These are phyloP conservation scores for Spisula solida DNA, from an alignment of 2,888 invertebrate genomes.

Conservation along the genomic window DNA sequence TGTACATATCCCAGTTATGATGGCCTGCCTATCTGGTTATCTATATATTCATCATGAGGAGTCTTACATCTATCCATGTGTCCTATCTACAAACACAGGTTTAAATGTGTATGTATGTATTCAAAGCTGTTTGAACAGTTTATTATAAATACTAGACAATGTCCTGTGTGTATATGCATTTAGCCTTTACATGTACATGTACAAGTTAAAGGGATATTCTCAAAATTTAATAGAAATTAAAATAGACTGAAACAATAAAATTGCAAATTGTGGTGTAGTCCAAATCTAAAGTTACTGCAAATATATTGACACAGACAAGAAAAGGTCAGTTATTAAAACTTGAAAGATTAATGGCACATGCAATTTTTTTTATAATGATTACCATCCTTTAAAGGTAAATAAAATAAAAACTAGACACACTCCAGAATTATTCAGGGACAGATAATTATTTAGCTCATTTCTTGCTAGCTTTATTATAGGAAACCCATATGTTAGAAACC, in stretches of 20 bases:
- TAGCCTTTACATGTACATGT: constrained; percentile 15
- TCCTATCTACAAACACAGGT: neutral
- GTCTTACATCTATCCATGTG: neutral
- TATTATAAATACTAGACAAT: constrained; percentile 21
- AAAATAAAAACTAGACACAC: no score
- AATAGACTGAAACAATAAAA: neutral
- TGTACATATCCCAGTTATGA: neutral
- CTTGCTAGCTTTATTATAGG: no score
- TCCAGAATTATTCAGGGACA: no score
- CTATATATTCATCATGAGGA: neutral
- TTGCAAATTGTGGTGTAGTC: neutral
- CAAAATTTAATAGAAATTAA: neutral
- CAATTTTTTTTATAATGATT: no score
- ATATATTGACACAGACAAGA: no score
- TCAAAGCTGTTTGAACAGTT: constrained; percentile 47
- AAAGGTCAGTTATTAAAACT: no score
- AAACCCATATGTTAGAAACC: no score
- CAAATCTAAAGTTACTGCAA: neutral
- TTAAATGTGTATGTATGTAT: constrained; percentile 41
- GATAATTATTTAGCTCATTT: no score
- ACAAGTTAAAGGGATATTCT: constrained; percentile 12
- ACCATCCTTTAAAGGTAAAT: no score
- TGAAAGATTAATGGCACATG: no score
- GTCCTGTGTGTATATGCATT: constrained; percentile 18
- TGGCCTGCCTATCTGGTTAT: neutral